Evolutionary conservation across 1,140 invertebrate species (phyloP), one percentile per base, ranked within the genome.

Genomic region (Drosophila nasuta): DNA sequence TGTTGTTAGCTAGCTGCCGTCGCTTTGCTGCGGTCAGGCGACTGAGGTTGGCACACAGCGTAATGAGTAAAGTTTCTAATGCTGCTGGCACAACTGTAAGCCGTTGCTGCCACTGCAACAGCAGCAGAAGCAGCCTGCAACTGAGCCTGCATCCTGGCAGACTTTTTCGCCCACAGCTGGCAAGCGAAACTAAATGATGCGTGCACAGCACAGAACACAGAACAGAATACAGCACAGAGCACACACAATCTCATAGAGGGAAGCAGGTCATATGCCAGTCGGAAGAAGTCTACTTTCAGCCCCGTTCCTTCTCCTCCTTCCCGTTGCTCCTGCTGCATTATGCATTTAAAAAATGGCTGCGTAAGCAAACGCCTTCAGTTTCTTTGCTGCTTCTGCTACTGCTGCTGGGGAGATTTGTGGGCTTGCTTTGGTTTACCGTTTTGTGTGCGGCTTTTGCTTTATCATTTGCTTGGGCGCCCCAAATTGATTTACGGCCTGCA

Each of bases 41-140:
- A 68, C 77, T 85, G 85, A 80, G 85, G 77, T 70, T 81, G 80
- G 57, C 85, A 77, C 85, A 77, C 59, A 58, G 63, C 85, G 81
- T 89, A 89, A 89, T 89, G 85, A 89, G 85, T 89, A 89, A 89
- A 89, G 85, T 89, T 89, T 88, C 85, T 89, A 89, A 89, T 89
- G 85, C 85, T 85, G 78, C 63, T 73, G 85, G 85, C 85, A 59
- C 68, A 82, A 79, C 85, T 78, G 70, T 88, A 89, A 83, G 83
- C 73, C 65, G 68, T 65, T 74, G 62, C 66, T 35, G 30, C 46
- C 6, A 28, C 20, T 38, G 43, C 54, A 35, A 52, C 54, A 43
- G 8, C 57, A 13, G 5, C 41, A 3, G 2, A 35, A 28, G 11
- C 35, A 30, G 25, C 35, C 52, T 25, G 38, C 56, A 20, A 15